Evolutionary conservation across 2,113 vertebrate genomes (phyloP).

Genomic region (Delphinus delphis): DNA sequence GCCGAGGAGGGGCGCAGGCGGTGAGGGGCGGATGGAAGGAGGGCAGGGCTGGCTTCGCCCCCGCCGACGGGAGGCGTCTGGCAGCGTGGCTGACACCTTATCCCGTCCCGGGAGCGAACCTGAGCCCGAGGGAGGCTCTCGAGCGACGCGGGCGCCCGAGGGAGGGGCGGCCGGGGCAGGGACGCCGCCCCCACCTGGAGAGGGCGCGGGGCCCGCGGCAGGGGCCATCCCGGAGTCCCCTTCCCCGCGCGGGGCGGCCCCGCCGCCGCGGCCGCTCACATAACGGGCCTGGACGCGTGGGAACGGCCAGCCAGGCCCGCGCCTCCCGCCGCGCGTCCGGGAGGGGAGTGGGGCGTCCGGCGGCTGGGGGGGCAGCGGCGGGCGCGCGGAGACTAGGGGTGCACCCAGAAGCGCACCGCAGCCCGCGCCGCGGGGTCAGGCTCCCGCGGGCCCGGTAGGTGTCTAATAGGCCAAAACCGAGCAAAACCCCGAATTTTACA

Average conservation of each 20-base stretch:
- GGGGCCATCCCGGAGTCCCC: neutral
- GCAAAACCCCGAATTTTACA: neutral
- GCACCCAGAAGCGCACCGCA: neutral
- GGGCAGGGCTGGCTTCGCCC: neutral
- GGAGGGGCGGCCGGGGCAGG: neutral
- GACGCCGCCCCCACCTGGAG: neutral
- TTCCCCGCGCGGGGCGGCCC: neutral
- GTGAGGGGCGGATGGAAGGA: neutral
- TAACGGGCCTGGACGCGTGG: slow-evolving; percentile 65
- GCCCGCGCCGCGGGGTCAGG: neutral
- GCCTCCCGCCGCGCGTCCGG: neutral
- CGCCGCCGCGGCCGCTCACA: neutral
- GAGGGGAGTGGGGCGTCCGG: neutral
- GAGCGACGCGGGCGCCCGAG: slow-evolving; percentile 4
- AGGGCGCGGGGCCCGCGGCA: neutral
- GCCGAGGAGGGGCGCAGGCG: neutral
- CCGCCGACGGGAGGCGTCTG: slow-evolving; percentile 45
- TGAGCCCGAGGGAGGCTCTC: slow-evolving; percentile 36
- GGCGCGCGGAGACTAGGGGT: neutral
- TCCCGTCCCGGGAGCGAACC: slow-evolving; percentile 34
- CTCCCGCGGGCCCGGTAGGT: neutral
- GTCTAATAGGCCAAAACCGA: neutral
- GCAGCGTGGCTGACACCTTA: slow-evolving; percentile 65
- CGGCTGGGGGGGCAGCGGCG: neutral
- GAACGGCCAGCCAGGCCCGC: neutral